Evolutionary conservation across 2,797 vertebrate species (phyloP), one percentile per base, ranked within the genome.

Genomic region (Myotis pilosus): DNA sequence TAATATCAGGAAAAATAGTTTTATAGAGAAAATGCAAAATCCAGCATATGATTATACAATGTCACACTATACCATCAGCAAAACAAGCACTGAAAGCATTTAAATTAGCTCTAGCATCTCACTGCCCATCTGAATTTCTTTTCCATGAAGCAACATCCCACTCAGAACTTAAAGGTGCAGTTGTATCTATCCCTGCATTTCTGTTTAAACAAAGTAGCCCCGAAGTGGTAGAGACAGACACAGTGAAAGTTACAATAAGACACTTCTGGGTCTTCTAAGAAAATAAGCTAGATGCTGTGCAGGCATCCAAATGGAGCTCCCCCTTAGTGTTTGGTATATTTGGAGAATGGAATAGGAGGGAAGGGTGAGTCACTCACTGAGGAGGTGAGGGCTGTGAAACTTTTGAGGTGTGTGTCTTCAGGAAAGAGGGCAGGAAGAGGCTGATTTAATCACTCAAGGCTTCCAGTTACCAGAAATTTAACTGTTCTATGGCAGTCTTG

Each of bases 21-120:
- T 89, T 68, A 74, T n/a, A 94, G 25, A 94, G 33, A 89, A 94
- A 96, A 95, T 64, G 36, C 33, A 91, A 87, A 84, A 81, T 38
- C n/a, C 33, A 92, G 68, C 72, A 47, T 69, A 36, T 75, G 41
- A 19, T 82, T 92, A 23, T 87, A 80, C n/a, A 41, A 23, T 62
- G 16, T 90, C 28, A 87, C 6, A 2, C 71, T 69, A 88, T 41
- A 57, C 33, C 62, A 88, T 57, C 84, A 79, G 25, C 25, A 78
- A 95, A 95, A 88, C 16, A 87, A 96, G 85, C 49, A 74, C 9
- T 33, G 47, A 33, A 76, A 60, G n/a, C 64, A 12, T 57, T 82
- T 57, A 80, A 95, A 91, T 57, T 57, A 82, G n/a, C 79, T 94
- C 69, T 89, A 41, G 49, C 30, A 44, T 82, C 64, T 91, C 33